Conservation (phyloP, 2,888 invertebrate genomes). For the Anticlea derivata region DNA sequence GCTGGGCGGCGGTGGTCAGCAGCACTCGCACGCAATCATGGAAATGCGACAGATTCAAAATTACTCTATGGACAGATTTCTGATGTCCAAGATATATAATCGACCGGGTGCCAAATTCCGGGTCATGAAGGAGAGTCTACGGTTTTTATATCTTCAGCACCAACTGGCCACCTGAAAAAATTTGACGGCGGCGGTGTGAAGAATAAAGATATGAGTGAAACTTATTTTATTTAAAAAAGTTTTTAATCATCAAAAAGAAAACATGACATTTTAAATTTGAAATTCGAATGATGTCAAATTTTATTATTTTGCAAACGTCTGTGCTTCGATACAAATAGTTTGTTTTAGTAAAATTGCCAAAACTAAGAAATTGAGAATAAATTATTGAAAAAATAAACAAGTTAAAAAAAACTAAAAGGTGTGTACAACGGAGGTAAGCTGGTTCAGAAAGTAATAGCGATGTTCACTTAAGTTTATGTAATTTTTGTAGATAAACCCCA, state of each 20-base stretch:
- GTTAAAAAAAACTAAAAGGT: constrained; percentile 20
- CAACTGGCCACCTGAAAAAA: too few relatives aligned
- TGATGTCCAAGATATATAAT: too few relatives aligned
- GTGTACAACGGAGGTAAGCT: not conserved
- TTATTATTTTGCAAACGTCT: constrained; percentile 41
- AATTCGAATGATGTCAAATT: constrained; percentile 56
- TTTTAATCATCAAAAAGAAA: not conserved
- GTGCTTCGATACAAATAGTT: not conserved
- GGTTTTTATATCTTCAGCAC: too few relatives aligned
- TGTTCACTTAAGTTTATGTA: not conserved
- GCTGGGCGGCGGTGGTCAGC: too few relatives aligned
- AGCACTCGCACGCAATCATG: too few relatives aligned
- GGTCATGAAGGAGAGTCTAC: too few relatives aligned
- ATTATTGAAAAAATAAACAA: constrained; percentile 18
- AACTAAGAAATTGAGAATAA: constrained; percentile 5
- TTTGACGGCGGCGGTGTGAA: too few relatives aligned
- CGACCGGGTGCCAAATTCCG: too few relatives aligned
- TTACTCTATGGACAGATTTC: too few relatives aligned
- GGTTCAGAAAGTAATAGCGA: not conserved
- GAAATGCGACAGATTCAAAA: too few relatives aligned
- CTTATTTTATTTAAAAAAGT: not conserved
- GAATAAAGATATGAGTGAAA: not conserved
- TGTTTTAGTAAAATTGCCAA: constrained; percentile 16
- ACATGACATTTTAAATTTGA: constrained; percentile 37
- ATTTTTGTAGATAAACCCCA: constrained; percentile 9